Evolutionary conservation across 53 echinoderm and acorn worm species (phyloP), one percentile per base, ranked within the genome.

Genomic region (Arbacia lixula): DNA sequence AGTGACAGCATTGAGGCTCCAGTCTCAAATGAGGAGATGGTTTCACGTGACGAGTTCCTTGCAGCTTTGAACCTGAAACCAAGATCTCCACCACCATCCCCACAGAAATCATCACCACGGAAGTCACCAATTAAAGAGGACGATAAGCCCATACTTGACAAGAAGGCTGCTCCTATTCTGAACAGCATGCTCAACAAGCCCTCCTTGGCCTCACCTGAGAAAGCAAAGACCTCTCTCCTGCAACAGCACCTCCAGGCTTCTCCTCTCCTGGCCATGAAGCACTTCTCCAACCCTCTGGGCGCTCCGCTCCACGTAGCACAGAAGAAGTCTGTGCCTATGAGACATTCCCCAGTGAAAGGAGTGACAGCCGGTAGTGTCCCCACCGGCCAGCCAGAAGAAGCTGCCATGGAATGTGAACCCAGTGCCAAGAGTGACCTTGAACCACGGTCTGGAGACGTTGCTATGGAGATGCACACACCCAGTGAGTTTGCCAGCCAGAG

Each of bases 391-490:
- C 8, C 60, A 33, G 85, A 87, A 50, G 71, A 69, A 22, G 53
- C 40, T 37, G 60, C 78, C 34, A 36, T 58, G 40, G 78, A 63
- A 75, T 52, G 46, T 1, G 60, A 78, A 36, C 11, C 58, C 36
- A 62, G 65, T 38, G 32, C 28, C 14, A 52, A 74, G 35, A 74
- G 3, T 58, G 78, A 20, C 0, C 25, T 46, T 30, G 95, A 90
- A 51, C 92, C 92, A 25, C 60, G 76, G 8, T 89, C 92, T 37
- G 92, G 87, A 33, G 95, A 91, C 36, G 81, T 91, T 17, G 95
- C 91, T 49, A 87, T 86, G 30, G 95, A 91, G 66, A 95, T 95
- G 95, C 89, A 91, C 29, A 85, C 89, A 17, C 95, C 95, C 8
- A 82, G 65, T 20, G 95, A 95, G 71, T 88, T 91, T 84, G 95